Evolutionary conservation across 2,888 invertebrate genomes (phyloP).

Genomic region (Sepiola atlantica): DNA sequence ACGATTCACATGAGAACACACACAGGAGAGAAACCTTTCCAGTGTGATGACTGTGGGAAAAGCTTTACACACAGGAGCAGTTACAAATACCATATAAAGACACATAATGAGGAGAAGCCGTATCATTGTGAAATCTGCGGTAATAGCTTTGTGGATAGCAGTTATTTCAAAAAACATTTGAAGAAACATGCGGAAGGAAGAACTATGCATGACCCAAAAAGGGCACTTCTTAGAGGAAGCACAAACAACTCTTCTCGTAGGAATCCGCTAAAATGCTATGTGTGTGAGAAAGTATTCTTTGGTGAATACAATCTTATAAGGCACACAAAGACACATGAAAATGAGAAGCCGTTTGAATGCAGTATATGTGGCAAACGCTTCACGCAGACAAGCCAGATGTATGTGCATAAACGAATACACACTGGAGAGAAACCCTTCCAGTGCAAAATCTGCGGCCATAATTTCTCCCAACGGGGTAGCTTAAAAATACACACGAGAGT

Average conservation of each 20-base stretch:
- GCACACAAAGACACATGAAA: background rate
- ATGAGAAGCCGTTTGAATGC: background rate
- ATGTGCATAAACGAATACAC: background rate
- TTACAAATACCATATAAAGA: background rate
- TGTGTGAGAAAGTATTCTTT: background rate
- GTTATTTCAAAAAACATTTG: background rate
- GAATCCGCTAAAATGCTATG: background rate
- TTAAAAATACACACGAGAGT: background rate
- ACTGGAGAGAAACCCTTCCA: slow-evolving; percentile 32
- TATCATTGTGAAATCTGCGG: background rate
- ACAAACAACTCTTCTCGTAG: background rate
- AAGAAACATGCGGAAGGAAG: background rate
- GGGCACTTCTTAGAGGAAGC: background rate
- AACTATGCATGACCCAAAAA: background rate
- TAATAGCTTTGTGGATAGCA: background rate
- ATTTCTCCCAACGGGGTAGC: background rate
- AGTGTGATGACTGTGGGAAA: background rate
- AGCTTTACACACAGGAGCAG: background rate
- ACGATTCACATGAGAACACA: background rate
- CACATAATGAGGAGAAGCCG: background rate
- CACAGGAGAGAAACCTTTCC: background rate
- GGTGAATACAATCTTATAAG: background rate
- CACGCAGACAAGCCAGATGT: background rate
- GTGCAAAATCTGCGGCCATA: background rate
- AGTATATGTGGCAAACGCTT: background rate